These are phyloP conservation scores for Agelas oroides DNA, from an alignment of 37 sponge, comb jelly and placozoan genomes.

Conservation along the genomic window DNA sequence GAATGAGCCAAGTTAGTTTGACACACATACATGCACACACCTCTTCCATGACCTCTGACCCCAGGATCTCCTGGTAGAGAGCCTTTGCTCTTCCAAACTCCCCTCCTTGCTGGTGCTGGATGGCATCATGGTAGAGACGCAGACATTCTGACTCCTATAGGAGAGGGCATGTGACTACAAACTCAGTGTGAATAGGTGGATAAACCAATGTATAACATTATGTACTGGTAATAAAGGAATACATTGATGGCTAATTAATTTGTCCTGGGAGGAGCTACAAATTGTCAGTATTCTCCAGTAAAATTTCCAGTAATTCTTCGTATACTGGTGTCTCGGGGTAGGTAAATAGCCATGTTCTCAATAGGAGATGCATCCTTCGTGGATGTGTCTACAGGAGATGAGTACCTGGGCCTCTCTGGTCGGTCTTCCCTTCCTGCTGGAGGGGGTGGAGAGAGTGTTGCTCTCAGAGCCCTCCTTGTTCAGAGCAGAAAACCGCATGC, in stretches of 20 bases:
- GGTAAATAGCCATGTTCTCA: too few species aligned
- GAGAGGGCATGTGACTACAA: too few species aligned
- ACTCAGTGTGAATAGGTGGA: too few species aligned
- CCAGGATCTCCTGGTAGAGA: constrained; percentile 67
- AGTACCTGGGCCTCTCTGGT: constrained; percentile 77
- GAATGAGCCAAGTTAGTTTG: too few species aligned
- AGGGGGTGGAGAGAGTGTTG: constrained; percentile 11
- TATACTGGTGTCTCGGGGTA: too few species aligned
- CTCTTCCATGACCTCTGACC: constrained; percentile 58
- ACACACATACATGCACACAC: neutral
- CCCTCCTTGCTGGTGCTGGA: constrained; percentile 66
- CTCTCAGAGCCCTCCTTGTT: constrained; percentile 57
- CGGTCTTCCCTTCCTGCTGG: constrained; percentile 43
- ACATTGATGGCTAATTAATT: too few species aligned
- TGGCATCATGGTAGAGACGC: constrained; percentile 64
- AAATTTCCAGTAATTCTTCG: too few species aligned
- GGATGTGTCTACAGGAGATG: too few species aligned
- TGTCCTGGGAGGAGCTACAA: too few species aligned
- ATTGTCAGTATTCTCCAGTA: too few species aligned
- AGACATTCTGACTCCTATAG: constrained; percentile 68
- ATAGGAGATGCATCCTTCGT: too few species aligned
- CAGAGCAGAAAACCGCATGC: constrained; percentile 70
- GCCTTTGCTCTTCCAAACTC: constrained; percentile 37
- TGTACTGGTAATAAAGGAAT: neutral
- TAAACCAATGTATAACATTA: too few species aligned